phyloP scores from a whole-genome alignment of 2,113 vertebrate genomes.

The Channa argus region DNA sequence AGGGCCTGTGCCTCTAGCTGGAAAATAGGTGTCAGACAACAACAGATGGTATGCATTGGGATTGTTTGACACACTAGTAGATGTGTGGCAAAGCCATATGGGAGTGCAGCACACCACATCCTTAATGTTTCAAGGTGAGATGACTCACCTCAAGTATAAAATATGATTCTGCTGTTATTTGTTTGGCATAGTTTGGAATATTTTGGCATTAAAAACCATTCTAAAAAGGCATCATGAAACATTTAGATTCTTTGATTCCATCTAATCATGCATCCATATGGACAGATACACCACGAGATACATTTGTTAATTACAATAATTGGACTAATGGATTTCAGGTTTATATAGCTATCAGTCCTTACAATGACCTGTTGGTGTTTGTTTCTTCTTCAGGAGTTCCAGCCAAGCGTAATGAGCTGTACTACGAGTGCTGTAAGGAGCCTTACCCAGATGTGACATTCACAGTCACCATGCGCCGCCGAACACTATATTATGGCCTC shows the following conservation, averaged over 20 bases:
- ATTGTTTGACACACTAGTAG: conserved; percentile 45
- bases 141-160: neutral
- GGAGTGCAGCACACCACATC: conserved; percentile 22
- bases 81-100: conserved; percentile 45
- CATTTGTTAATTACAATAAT: too few species aligned
- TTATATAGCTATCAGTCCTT: neutral
- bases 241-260: neutral
- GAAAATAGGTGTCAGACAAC: conserved; percentile 57
- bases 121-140: conserved; percentile 10
- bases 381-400: conserved; percentile 82
- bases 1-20: conserved; percentile 24
- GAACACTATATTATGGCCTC: conserved; percentile 89
- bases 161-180: neutral
- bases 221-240: too few species aligned
- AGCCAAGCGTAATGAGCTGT: conserved; percentile 88
- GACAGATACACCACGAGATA: too few species aligned
- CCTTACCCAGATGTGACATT: conserved; percentile 91
- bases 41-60: conserved; percentile 55
- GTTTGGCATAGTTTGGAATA: too few species aligned
- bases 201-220: too few species aligned
- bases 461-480: conserved; percentile 89
- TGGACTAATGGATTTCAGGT: too few species aligned
- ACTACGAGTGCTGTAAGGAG: conserved; percentile 91
- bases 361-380: neutral
- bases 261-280: too few species aligned